Percentiles rank a stretch among this genome's conserved stretches.
phyloP scores from a whole-genome alignment of 2,797 vertebrate species.

The Cirrhinus molitorella region DNA sequence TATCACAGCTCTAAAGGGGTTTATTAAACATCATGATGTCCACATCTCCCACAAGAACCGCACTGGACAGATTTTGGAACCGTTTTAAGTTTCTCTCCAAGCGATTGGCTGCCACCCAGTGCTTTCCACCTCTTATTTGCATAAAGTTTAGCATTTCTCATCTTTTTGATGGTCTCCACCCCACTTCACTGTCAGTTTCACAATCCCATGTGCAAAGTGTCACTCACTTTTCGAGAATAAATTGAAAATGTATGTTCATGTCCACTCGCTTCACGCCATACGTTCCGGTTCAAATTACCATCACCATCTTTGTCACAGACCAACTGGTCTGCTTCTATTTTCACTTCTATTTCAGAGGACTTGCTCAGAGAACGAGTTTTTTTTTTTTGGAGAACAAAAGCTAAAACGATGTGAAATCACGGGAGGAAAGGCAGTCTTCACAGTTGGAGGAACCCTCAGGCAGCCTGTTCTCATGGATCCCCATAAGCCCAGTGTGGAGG shows the following conservation, averaged over 20 bases:
- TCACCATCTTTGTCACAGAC: neutral
- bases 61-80: neutral
- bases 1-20: neutral
- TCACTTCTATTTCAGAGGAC: neutral
- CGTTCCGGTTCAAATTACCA: neutral
- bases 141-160: neutral
- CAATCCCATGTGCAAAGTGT: neutral
- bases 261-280: neutral
- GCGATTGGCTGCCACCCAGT: neutral
- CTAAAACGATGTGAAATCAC: slow-evolving; percentile 63
- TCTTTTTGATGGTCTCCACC: neutral
- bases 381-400: slow-evolving; percentile 13
- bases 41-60: neutral
- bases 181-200: neutral
- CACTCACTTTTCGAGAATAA: neutral
- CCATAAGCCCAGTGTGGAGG: slow-evolving; percentile 58
- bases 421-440: slow-evolving; percentile 21
- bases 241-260: neutral
- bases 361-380: neutral
- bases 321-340: neutral
- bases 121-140: neutral
- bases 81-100: neutral
- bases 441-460: slow-evolving; percentile 33
- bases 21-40: neutral
- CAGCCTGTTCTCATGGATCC: slow-evolving; percentile 21